Percentiles rank a stretch among this genome's conserved stretches.
Conservation (phyloP, 2,888 invertebrate genomes). For the Cancer borealis region DNA sequence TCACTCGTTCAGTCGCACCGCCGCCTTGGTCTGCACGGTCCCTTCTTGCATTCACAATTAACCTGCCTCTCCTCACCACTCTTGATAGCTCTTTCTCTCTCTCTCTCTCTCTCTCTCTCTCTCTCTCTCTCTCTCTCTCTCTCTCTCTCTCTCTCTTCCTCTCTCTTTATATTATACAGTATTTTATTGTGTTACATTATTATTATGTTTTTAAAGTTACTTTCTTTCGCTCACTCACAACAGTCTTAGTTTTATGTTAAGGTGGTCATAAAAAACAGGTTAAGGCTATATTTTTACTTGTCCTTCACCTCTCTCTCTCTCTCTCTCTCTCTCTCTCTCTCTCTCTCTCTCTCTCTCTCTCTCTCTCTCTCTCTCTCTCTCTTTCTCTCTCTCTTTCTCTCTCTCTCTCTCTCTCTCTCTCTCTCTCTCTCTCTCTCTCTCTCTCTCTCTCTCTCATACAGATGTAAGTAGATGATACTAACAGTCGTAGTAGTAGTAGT, state of each 20-base stretch:
- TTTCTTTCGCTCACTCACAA: background rate
- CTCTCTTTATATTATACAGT: too few species aligned
- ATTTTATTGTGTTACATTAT: too few species aligned
- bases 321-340: background rate
- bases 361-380: background rate
- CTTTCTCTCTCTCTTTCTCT: background rate
- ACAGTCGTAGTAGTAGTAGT: too few species aligned
- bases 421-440: background rate
- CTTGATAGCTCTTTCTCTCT: too few species aligned
- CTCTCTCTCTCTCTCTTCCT: too few species aligned
- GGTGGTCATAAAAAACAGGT: too few species aligned
- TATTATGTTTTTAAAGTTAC: background rate
- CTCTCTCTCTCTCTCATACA: background rate
- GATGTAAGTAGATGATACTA: too few species aligned
- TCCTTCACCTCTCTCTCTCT: background rate
- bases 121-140: too few species aligned
- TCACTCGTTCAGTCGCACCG: background rate
- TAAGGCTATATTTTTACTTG: too few species aligned
- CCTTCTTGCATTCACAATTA: background rate
- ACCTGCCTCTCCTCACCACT: too few species aligned
- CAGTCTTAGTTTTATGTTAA: too few species aligned
- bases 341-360: background rate
- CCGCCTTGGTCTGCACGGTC: background rate
- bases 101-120: too few species aligned
- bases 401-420: background rate